These are phyloP conservation scores for Otus scops DNA, from an alignment of 2,797 vertebrate species.

Conservation along the genomic window DNA sequence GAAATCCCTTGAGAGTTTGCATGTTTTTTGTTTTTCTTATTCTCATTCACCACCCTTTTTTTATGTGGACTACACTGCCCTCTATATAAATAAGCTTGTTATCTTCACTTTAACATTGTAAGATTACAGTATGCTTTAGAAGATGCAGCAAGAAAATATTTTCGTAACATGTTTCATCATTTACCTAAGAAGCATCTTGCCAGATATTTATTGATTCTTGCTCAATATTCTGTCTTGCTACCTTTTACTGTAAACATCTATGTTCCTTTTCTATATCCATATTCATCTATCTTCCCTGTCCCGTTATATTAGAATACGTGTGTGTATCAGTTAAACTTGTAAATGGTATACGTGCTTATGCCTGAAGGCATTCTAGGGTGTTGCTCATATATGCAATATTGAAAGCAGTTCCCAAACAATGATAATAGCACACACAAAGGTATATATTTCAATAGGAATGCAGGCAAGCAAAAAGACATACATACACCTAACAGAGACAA, in stretches of 20 bases:
- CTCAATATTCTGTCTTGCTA: not conserved
- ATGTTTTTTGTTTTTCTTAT: not conserved
- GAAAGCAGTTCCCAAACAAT: not conserved
- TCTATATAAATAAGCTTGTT: not conserved
- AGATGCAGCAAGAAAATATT: not conserved
- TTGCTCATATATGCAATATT: not conserved
- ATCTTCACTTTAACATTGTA: not conserved
- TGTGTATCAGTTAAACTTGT: not conserved
- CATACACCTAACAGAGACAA: not conserved
- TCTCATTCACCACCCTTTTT: not conserved
- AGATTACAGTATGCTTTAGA: not conserved
- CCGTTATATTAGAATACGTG: not conserved
- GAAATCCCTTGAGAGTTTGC: not conserved
- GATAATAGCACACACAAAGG: not conserved
- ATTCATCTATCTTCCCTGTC: not conserved
- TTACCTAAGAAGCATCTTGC: not conserved
- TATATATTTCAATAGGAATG: not conserved
- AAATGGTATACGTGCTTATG: not conserved
- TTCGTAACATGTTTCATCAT: not conserved
- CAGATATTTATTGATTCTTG: constrained; percentile 5
- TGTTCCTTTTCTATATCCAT: not conserved
- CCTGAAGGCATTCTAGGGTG: not conserved
- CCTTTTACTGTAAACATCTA: not conserved
- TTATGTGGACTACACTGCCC: not conserved
- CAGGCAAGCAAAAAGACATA: not conserved